These are phyloP conservation scores for Lottia scabra DNA, from an alignment of 2,888 invertebrate species.

Conservation along the genomic window DNA sequence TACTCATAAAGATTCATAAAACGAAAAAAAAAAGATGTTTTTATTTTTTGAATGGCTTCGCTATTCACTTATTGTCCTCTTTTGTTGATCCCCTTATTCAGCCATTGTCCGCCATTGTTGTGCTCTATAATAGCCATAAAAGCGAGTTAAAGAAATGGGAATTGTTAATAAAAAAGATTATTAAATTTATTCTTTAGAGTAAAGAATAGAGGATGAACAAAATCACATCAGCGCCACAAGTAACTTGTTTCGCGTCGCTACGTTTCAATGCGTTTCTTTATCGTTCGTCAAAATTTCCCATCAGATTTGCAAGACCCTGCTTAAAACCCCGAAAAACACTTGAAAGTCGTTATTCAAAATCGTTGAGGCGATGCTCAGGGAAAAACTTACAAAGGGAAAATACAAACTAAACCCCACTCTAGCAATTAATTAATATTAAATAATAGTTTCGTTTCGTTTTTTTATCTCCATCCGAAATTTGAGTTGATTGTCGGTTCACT, in stretches of 20 bases:
- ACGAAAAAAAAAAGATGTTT: not conserved
- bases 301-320: not conserved
- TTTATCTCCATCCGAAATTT: too few species aligned
- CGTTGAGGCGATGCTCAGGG: too few species aligned
- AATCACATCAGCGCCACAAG: not conserved
- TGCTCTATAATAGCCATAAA: too few species aligned
- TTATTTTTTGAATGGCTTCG: not conserved
- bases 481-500: too few species aligned
- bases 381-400: too few species aligned
- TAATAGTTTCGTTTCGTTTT: too few species aligned
- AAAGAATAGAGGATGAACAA: not conserved
- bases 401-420: too few species aligned
- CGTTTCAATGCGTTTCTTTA: not conserved
- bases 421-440: too few species aligned
- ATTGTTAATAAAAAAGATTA: not conserved
- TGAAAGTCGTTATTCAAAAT: not conserved
- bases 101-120: too few species aligned
- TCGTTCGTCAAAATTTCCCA: not conserved
- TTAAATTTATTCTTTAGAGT: not conserved
- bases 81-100: not conserved
- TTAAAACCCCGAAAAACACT: not conserved
- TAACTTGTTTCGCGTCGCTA: not conserved
- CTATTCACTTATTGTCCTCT: not conserved
- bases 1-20: too few species aligned
- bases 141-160: not conserved